phyloP scores from a whole-genome alignment of 2,113 vertebrate species.

The Pyxicephalus adspersus region DNA sequence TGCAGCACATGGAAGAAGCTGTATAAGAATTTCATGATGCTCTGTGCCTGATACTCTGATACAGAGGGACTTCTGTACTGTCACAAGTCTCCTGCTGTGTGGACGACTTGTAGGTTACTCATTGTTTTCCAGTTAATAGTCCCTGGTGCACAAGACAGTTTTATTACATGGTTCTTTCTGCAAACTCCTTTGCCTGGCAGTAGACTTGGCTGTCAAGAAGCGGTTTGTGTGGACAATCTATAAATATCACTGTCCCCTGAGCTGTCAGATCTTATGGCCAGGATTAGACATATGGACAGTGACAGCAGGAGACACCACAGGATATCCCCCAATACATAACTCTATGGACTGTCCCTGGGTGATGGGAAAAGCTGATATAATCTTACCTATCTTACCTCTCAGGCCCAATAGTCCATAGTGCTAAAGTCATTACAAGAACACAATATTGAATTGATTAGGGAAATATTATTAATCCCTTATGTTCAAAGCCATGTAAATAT shows the following conservation, averaged over 20 bases:
- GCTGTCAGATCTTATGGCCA: background rate
- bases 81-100: too few species aligned
- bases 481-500: too few species aligned
- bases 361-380: background rate
- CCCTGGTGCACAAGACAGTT: background rate
- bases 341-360: background rate
- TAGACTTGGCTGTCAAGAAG: constrained; percentile 16
- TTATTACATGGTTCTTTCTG: background rate
- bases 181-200: background rate
- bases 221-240: constrained; percentile 9
- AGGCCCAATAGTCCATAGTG: background rate
- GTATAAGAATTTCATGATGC: too few species aligned
- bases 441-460: too few species aligned
- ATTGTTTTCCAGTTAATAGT: background rate
- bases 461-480: too few species aligned
- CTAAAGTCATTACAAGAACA: too few species aligned
- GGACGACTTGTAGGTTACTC: too few species aligned
- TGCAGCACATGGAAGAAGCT: too few species aligned
- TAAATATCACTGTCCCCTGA: constrained; percentile 33
- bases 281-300: constrained; percentile 33
- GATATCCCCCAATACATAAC: background rate
- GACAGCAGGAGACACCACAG: constrained; percentile 17
- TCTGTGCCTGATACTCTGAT: too few species aligned
- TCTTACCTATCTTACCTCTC: background rate
- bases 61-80: too few species aligned